These are phyloP conservation scores for Narcine bancroftii DNA, from an alignment of 2,113 vertebrate species.

Conservation along the genomic window DNA sequence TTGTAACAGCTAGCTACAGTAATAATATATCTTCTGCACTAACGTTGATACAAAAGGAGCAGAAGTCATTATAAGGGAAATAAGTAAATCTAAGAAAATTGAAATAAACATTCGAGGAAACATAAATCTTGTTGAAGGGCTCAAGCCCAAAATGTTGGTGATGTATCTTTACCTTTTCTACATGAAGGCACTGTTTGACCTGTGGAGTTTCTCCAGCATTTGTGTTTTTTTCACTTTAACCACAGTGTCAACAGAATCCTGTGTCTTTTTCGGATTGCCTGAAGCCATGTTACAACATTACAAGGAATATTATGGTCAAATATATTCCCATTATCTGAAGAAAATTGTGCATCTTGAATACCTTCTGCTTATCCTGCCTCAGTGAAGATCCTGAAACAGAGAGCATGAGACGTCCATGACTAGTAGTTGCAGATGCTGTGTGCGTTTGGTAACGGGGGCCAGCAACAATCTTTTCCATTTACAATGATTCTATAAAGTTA, in stretches of 20 bases:
- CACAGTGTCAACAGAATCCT: not conserved
- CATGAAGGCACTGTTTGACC: too few species aligned
- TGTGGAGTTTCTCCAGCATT: too few species aligned
- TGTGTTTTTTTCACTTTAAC: too few species aligned
- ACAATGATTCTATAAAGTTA: too few species aligned
- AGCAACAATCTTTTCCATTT: too few species aligned
- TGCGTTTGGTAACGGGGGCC: too few species aligned
- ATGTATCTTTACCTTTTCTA: too few species aligned
- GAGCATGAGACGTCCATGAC: too few species aligned
- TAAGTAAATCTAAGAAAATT: not conserved
- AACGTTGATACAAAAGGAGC: not conserved
- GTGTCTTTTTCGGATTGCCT: not conserved
- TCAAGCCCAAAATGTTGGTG: too few species aligned
- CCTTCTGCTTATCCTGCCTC: not conserved
- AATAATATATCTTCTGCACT: not conserved
- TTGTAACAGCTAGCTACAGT: too few species aligned
- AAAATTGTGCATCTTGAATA: not conserved
- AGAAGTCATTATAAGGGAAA: not conserved
- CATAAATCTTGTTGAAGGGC: too few species aligned
- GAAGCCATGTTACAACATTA: not conserved
- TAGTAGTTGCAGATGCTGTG: too few species aligned
- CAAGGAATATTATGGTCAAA: not conserved
- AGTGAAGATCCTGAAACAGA: not conserved
- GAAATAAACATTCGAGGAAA: not conserved
- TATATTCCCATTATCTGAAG: not conserved